A percentile compares a stretch with the other conserved stretches of the same genome.
Evolutionary conservation across 1,140 invertebrate genomes (phyloP).

Genomic region (Araneus ventricosus): DNA sequence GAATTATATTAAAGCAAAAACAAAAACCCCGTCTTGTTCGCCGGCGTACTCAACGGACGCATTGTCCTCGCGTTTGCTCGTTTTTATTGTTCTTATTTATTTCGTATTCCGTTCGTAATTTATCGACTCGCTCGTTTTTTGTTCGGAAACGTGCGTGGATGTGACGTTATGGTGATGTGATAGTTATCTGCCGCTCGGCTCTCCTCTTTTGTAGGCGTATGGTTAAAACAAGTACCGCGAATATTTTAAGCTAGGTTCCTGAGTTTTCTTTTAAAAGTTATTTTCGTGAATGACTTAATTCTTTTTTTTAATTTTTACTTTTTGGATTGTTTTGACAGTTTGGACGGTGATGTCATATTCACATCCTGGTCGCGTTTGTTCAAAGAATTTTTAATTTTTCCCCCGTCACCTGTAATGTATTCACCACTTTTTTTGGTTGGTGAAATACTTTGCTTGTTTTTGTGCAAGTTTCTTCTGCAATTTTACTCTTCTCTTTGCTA

Average conservation of each 20-base stretch:
- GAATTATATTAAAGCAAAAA: constrained; percentile 6
- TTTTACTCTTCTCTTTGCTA: no score
- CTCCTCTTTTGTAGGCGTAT: constrained; percentile 1
- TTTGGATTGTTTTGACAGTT: not conserved
- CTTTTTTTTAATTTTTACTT: not conserved
- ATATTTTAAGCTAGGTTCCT: not conserved
- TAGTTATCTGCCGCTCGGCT: not conserved
- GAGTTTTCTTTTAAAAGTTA: not conserved
- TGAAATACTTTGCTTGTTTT: no score
- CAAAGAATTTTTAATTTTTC: no score
- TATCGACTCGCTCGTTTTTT: constrained; percentile 35
- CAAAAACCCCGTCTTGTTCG: not conserved
- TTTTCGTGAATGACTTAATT: not conserved
- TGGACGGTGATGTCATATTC: not conserved
- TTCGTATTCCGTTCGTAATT: constrained; percentile 19
- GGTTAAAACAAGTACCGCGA: not conserved
- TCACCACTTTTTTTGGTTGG: no score
- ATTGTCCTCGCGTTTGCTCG: not conserved
- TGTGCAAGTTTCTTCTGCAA: no score
- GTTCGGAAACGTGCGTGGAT: not conserved
- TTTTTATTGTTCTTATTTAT: not conserved
- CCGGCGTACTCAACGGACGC: not conserved
- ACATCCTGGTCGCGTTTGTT: no score
- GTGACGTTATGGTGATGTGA: constrained; percentile 16
- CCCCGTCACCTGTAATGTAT: no score